Percentiles rank a stretch among this genome's conserved stretches.
Evolutionary conservation across 2,113 vertebrate species (phyloP).

Genomic region (Elachura formosa): DNA sequence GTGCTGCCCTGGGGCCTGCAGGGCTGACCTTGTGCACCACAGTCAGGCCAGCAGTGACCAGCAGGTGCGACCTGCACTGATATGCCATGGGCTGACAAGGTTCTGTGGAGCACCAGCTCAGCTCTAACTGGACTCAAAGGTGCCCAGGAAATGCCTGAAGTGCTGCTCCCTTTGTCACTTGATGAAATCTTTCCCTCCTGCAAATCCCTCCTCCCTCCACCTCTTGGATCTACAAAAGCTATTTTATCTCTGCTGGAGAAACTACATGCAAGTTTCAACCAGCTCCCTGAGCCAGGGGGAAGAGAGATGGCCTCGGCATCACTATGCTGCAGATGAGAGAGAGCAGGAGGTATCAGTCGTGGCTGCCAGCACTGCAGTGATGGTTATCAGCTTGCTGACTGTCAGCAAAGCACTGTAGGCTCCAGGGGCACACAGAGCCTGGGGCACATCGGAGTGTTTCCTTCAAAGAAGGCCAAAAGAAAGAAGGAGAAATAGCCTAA

Average conservation of each 20-base stretch:
- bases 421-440: neutral
- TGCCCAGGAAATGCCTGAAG: neutral
- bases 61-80: neutral
- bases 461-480: fast-evolving
- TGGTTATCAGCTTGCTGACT: neutral
- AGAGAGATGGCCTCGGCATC: fast-evolving
- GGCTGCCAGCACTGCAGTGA: neutral
- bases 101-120: neutral
- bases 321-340: neutral
- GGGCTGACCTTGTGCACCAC: neutral
- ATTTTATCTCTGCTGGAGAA: neutral
- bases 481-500: neutral
- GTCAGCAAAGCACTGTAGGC: neutral
- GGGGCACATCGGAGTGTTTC: neutral
- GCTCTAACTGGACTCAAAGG: neutral
- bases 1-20: neutral
- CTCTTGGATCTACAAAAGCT: neutral
- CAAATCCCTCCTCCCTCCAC: neutral
- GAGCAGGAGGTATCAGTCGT: neutral
- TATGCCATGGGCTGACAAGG: neutral
- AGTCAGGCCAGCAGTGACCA: neutral
- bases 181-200: neutral
- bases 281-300: neutral
- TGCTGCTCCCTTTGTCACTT: neutral
- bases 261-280: neutral